Conservation (phyloP, 2,113 vertebrate species). For the Saccopteryx leptura region DNA sequence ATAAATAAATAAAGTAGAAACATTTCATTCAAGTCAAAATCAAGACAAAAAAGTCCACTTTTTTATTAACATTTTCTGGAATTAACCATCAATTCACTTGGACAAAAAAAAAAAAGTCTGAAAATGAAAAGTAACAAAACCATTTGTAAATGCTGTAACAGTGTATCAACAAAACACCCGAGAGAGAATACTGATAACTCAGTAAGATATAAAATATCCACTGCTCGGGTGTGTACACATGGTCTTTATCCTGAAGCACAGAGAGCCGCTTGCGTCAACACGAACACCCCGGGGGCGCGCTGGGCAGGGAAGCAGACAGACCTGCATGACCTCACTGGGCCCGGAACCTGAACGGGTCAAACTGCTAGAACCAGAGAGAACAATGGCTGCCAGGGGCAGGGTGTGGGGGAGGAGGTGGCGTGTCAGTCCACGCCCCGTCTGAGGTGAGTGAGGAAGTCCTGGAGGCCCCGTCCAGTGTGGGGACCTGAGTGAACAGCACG, state of each 20-base stretch:
- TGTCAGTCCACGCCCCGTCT: background rate
- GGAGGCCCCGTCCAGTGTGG: background rate
- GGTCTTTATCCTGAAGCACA: background rate
- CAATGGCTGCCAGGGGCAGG: background rate
- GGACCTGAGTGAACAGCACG: too few relatives aligned
- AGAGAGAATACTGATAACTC: background rate
- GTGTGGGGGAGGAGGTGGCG: background rate
- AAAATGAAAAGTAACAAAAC: background rate
- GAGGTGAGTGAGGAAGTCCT: background rate
- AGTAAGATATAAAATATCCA: background rate
- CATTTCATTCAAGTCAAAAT: slow-evolving; percentile 50
- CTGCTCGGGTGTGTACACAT: background rate
- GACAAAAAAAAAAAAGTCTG: background rate
- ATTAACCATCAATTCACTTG: slow-evolving; percentile 4
- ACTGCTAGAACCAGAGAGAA: background rate
- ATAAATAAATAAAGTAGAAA: background rate
- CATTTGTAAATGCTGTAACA: background rate
- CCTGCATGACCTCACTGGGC: background rate
- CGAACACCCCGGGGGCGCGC: background rate
- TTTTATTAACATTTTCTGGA: background rate
- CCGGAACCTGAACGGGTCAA: background rate
- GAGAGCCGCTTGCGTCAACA: background rate
- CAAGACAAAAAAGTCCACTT: slow-evolving; percentile 10
- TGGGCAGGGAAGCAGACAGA: background rate
- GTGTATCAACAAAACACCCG: background rate